Conservation (phyloP, 2,888 invertebrate genomes). For the Thymelicus lineola region DNA sequence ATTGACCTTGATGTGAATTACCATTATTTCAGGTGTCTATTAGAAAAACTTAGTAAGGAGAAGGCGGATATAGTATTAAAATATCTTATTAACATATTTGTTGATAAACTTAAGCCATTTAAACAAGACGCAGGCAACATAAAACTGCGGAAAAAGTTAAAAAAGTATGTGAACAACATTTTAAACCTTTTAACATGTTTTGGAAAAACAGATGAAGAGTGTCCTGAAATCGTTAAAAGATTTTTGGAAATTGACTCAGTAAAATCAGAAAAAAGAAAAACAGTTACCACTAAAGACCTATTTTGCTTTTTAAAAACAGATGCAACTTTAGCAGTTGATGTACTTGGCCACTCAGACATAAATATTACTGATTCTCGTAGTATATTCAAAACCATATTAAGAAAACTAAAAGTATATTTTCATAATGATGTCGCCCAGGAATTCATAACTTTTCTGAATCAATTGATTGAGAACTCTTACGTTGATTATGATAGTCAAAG, state of each 20-base stretch:
- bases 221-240: slow-evolving; percentile 19
- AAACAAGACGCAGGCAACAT: slow-evolving; percentile 11
- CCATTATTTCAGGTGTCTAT: neutral
- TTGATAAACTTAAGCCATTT: slow-evolving; percentile 28
- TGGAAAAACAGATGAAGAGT: slow-evolving; percentile 18
- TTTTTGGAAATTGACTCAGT: slow-evolving; percentile 18
- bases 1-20: slow-evolving; percentile 22
- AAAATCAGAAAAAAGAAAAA: slow-evolving; percentile 13
- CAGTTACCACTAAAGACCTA: slow-evolving; percentile 26
- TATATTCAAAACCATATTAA: slow-evolving; percentile 50
- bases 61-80: slow-evolving; percentile 23
- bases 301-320: slow-evolving; percentile 21
- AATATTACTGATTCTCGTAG: slow-evolving; percentile 25
- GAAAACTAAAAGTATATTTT: slow-evolving; percentile 62
- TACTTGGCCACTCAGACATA: neutral
- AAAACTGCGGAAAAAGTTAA: slow-evolving; percentile 7
- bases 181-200: slow-evolving; percentile 10
- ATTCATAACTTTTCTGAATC: slow-evolving; percentile 50
- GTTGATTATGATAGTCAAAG: neutral
- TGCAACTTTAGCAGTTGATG: slow-evolving; percentile 12
- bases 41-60: slow-evolving; percentile 17
- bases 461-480: slow-evolving; percentile 36
- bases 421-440: slow-evolving; percentile 55
- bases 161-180: slow-evolving; percentile 21
- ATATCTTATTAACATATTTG: slow-evolving; percentile 19